These are phyloP conservation scores for Cephus sareptanus DNA, from an alignment of 2,888 invertebrate species.

Conservation along the genomic window DNA sequence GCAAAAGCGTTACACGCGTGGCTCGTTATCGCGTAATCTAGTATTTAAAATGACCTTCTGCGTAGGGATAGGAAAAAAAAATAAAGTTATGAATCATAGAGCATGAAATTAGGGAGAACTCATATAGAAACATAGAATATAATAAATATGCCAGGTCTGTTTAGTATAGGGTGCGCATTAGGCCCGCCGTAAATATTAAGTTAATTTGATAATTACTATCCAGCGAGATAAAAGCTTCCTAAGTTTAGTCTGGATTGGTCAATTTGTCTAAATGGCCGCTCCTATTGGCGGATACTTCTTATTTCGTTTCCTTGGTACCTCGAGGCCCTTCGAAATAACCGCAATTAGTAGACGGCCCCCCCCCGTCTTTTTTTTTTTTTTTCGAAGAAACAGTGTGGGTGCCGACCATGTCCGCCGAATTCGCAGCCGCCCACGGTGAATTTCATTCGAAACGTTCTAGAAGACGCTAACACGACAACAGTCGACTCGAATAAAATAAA, in stretches of 20 bases:
- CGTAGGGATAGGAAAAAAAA: background rate
- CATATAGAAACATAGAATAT: background rate
- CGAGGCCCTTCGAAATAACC: conserved; percentile 36
- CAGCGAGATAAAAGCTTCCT: conserved; percentile 13
- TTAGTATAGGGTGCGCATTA: conserved; percentile 14
- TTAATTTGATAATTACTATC: conserved; percentile 46
- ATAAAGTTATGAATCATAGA: background rate
- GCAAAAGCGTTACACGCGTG: background rate
- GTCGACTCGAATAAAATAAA: background rate
- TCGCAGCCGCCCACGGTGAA: background rate
- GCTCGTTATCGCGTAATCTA: background rate
- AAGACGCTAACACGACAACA: background rate
- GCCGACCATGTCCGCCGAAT: conserved; percentile 1
- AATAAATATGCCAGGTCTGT: conserved; percentile 26
- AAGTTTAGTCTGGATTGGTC: conserved; percentile 36
- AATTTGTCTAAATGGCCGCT: conserved; percentile 41
- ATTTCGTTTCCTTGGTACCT: conserved; percentile 21
- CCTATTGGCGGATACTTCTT: conserved; percentile 25
- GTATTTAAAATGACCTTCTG: background rate
- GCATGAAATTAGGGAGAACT: background rate
- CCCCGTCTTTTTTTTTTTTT: background rate
- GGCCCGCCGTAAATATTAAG: conserved; percentile 35
- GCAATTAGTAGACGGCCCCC: conserved; percentile 35
- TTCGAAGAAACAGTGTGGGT: conserved; percentile 16
- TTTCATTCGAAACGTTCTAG: background rate